Conservation (phyloP, 2,888 invertebrate species). For the Dexiosoma caninum region DNA sequence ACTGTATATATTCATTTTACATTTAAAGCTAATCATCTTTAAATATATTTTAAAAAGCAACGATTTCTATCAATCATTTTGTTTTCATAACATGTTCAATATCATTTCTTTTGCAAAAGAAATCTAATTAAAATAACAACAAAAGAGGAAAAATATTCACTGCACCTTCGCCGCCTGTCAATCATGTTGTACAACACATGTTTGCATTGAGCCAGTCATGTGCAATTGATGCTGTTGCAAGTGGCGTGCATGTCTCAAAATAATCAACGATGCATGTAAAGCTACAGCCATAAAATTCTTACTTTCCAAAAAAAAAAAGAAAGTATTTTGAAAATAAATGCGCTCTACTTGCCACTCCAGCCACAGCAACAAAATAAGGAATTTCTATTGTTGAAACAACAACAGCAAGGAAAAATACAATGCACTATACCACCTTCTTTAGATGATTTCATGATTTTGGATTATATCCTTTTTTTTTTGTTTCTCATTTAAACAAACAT, state of each 20-base stretch:
- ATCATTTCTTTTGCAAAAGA: background rate
- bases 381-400: slow-evolving; percentile 46
- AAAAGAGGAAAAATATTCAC: background rate
- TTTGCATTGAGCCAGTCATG: slow-evolving; percentile 36
- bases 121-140: slow-evolving; percentile 24
- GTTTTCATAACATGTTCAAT: background rate
- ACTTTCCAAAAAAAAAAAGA: background rate
- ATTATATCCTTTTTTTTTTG: background rate
- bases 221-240: slow-evolving; percentile 60
- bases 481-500: slow-evolving; percentile 24
- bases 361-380: background rate
- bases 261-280: slow-evolving; percentile 45
- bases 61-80: slow-evolving; percentile 9
- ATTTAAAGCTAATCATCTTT: background rate
- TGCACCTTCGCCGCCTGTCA: slow-evolving; percentile 29
- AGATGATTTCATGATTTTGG: slow-evolving; percentile 43
- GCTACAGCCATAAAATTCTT: slow-evolving; percentile 45
- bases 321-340: slow-evolving; percentile 24
- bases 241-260: slow-evolving; percentile 54
- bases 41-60: background rate
- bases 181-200: slow-evolving; percentile 30
- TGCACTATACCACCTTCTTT: slow-evolving; percentile 38
- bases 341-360: slow-evolving; percentile 38
- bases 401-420: background rate
- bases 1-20: too few species aligned